Evolutionary conservation across 2,888 invertebrate species (phyloP), one percentile per base, ranked within the genome.

Genomic region (Spodoptera picta): DNA sequence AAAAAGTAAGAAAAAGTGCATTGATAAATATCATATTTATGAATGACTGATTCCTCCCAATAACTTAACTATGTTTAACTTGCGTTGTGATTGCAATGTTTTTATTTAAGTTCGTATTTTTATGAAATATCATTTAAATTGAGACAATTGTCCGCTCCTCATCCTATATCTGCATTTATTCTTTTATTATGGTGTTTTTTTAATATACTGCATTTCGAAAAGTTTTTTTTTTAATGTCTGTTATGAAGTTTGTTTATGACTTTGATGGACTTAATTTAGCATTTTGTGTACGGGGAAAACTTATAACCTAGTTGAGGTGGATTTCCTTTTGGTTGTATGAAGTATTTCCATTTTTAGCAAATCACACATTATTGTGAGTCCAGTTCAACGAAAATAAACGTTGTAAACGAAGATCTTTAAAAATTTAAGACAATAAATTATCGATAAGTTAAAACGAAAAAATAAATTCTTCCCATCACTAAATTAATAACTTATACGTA

Each of bases 291-390:
- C 67, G 75, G 50, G 50, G 50, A 31, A 42, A 19, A 45, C 64
- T 74, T 79, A 81, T 27, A 58, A 72, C 5, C 75, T 83, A 89
- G 54, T 82, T 91, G 92, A 92, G 92, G 92, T 92, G 92, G 93
- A 86, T 91, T 92, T 85, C 72, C 81, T 78, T 84, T 87, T 73
- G 93, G 93, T 93, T 93, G 93, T 92, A 92, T 87, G 83, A 85
- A 92, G 93, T 92, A 91, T 89, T 87, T 84, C 80, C 58, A 77
- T 78, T 50, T 66, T 46, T 55, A 51, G 69, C 73, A 72, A 57
- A 62, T 74, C 62, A 65, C 69, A 77, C 63, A 72, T 53, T 46
- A 72, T 53, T 46, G 54, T 58, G 45, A 63, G 50, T 27, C 46
- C 46, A 59, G 27, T 53, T 48, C 57, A 70, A 68, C 70, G 47